These are phyloP conservation scores for Noctua janthe DNA, from an alignment of 2,888 invertebrate genomes.

Conservation along the genomic window DNA sequence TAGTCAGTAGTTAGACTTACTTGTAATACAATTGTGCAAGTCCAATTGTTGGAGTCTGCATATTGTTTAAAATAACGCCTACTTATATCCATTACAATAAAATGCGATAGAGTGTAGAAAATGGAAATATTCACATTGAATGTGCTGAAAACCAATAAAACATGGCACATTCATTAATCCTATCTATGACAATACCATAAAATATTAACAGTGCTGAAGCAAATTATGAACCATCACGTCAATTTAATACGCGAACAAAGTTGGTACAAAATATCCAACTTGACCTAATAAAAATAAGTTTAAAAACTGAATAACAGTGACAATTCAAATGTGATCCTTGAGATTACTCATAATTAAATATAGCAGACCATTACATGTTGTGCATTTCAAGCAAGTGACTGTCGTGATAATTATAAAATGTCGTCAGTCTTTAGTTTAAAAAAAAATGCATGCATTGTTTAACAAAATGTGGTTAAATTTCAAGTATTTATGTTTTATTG, in stretches of 20 bases:
- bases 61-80: constrained; percentile 50
- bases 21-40: constrained; percentile 35
- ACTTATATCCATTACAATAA: constrained; percentile 62
- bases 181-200: constrained; percentile 29
- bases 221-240: constrained; percentile 15
- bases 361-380: constrained; percentile 17
- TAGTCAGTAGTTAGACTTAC: constrained; percentile 22
- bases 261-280: constrained; percentile 22
- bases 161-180: constrained; percentile 56
- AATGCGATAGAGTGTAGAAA: constrained; percentile 90
- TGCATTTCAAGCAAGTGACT: constrained; percentile 37
- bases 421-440: constrained; percentile 40
- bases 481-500: constrained; percentile 80
- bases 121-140: constrained; percentile 78
- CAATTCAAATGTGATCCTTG: constrained; percentile 39
- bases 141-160: constrained; percentile 86
- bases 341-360: constrained; percentile 36
- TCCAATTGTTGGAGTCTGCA: constrained; percentile 33
- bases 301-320: constrained; percentile 34
- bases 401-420: constrained; percentile 17
- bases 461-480: constrained; percentile 20
- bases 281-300: constrained; percentile 18
- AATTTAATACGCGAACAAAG: constrained; percentile 14
- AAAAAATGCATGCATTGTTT: constrained; percentile 46
- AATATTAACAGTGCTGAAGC: constrained; percentile 13